Evolutionary conservation across 2,113 vertebrate genomes (phyloP).

Genomic region (Oryzias celebensis): DNA sequence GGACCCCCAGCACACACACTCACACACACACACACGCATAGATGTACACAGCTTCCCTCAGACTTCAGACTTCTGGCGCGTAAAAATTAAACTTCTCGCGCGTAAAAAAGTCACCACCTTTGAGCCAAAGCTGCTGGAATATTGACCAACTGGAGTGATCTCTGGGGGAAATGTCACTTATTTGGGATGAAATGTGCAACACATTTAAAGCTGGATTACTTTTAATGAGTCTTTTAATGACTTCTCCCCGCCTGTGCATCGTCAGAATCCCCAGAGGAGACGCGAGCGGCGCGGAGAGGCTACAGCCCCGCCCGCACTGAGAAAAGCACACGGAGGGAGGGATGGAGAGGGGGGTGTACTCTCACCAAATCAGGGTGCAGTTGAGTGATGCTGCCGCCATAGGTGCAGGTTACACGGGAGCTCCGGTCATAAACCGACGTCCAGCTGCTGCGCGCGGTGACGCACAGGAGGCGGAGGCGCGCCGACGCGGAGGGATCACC

Average conservation of each 20-base stretch:
- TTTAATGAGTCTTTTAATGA: constrained; percentile 13
- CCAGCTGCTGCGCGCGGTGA: constrained; percentile 29
- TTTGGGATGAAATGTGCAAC: background rate
- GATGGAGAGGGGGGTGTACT: constrained; percentile 19
- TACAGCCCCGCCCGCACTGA: constrained; percentile 55
- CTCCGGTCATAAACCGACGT: constrained; percentile 29
- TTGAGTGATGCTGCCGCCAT: constrained; percentile 47
- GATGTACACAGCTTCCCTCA: constrained; percentile 42
- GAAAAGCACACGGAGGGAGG: constrained; percentile 6
- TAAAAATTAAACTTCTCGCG: background rate
- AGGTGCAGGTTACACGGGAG: constrained; percentile 41
- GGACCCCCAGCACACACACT: constrained; percentile 32
- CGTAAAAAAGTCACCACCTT: too few relatives aligned
- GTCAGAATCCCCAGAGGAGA: background rate
- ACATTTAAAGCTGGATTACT: background rate
- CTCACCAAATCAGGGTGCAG: constrained; percentile 44
- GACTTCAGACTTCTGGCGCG: constrained; percentile 46
- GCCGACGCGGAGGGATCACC: constrained; percentile 40
- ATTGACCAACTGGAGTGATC: too few relatives aligned
- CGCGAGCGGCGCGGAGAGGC: constrained; percentile 41
- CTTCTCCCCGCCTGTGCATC: background rate
- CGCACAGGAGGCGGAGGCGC: constrained; percentile 40
- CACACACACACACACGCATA: background rate
- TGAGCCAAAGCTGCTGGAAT: too few relatives aligned
- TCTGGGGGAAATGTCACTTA: background rate